A percentile compares a stretch with the other conserved stretches of the same genome.
These are phyloP conservation scores for Nibea coibor DNA, from an alignment of 2,113 vertebrate genomes.

Conservation along the genomic window DNA sequence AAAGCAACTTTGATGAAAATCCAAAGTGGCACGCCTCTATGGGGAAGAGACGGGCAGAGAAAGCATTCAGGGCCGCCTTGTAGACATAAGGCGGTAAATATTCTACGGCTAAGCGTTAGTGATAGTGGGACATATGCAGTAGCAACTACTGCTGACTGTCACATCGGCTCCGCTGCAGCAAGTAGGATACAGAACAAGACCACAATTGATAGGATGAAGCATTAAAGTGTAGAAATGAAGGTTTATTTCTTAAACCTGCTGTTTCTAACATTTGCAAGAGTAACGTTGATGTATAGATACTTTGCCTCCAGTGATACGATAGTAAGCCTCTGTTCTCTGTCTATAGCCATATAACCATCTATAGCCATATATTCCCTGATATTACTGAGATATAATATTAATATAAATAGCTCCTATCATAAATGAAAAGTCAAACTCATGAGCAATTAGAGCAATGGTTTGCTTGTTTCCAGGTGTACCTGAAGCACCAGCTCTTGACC, in stretches of 20 bases:
- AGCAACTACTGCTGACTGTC: slow-evolving; percentile 43
- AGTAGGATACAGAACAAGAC: background rate
- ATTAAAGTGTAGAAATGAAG: slow-evolving; percentile 2
- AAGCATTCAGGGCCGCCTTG: slow-evolving; percentile 21
- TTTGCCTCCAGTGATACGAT: background rate
- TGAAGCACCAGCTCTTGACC: too few relatives aligned
- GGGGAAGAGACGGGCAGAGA: slow-evolving; percentile 43
- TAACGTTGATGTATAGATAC: background rate
- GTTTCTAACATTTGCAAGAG: background rate
- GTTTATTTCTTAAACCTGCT: background rate
- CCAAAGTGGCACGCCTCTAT: slow-evolving; percentile 36
- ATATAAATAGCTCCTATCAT: too few relatives aligned
- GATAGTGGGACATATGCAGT: slow-evolving; percentile 42
- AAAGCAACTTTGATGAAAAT: slow-evolving; percentile 69
- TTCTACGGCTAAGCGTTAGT: slow-evolving; percentile 20
- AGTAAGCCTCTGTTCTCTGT: background rate
- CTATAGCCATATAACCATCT: too few relatives aligned
- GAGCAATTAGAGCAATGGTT: too few relatives aligned
- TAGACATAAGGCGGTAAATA: slow-evolving; percentile 46
- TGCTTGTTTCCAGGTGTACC: too few relatives aligned
- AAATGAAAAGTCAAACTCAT: too few relatives aligned
- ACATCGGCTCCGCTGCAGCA: slow-evolving; percentile 31
- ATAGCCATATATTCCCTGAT: too few relatives aligned
- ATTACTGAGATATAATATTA: background rate
- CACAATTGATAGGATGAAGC: background rate